Evolutionary conservation across 2,888 invertebrate genomes (phyloP), one percentile per base, ranked within the genome.

Genomic region (Rapana venosa): DNA sequence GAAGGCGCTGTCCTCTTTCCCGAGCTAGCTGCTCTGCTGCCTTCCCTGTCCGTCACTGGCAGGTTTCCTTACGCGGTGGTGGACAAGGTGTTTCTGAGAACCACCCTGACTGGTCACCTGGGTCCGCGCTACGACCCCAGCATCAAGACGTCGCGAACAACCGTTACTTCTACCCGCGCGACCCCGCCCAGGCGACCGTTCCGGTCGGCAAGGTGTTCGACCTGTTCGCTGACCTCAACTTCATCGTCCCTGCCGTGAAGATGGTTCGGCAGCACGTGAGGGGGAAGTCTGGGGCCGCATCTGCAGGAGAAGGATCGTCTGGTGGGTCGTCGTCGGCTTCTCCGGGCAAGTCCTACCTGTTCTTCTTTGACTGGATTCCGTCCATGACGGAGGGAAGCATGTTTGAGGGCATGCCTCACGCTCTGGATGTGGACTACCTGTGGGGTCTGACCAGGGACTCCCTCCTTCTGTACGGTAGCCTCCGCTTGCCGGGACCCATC

Each of bases 361-460:
- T 66, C 74, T 66, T 74, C 26, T 87, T 87, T 47, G 87, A 87
- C 77, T 87, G 87, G 87, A 13, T 61, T n/a, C 87, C 87, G 13
- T n/a, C 36, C 32, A 35, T 87, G 35, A 61, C 70, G 30, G 36
- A 15, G 66, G 87, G 87, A 5, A 87, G 17, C 35, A 30, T 47
- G n/a, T 8, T 87, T 13, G 74, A 15, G n/a, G 87, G 87, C n/a
- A 47, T 87, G 87, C 74, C 70, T 20, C 87, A 87, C 30, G 87
- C 26, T 6, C 36, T 87, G 70, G 87, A 87, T 74, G 77, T 87
- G 26, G 70, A 58, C 30, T 87, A 87, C 74, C 74, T 87, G 74
- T 74, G 66, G n/a, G 87, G 87, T 4, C 74, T 87, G 87, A 74
- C 87, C 47, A 66, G 74, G n/a, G 56, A 15, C 15, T 58, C 87